Percentiles rank a stretch among this genome's conserved stretches.
These are phyloP conservation scores for Clepsis dumicolana DNA, from an alignment of 2,888 invertebrate species.

Conservation along the genomic window DNA sequence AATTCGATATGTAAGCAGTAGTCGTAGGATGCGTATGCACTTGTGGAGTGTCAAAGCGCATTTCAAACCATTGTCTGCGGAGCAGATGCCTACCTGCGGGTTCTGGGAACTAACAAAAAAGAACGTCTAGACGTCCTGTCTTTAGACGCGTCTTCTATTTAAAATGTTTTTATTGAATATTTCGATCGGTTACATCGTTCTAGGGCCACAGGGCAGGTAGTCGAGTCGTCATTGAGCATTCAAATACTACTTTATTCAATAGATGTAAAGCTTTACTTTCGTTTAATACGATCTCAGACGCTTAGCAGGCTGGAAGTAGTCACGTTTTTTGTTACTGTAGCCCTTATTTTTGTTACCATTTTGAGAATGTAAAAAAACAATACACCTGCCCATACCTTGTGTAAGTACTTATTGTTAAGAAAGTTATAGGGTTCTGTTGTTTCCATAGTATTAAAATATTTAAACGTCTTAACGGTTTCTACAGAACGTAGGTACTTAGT, in stretches of 20 bases:
- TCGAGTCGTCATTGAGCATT: conserved; percentile 55
- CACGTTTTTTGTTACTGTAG: conserved; percentile 45
- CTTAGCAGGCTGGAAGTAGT: conserved; percentile 44
- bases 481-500: background rate
- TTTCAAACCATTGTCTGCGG: conserved; percentile 48
- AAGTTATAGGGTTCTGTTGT: conserved; percentile 24
- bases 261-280: conserved; percentile 46
- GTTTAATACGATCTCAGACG: conserved; percentile 32
- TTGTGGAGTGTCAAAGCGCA: conserved; percentile 19
- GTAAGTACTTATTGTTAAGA: conserved; percentile 33
- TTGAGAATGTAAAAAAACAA: conserved; percentile 33
- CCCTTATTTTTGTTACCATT: conserved; percentile 44
- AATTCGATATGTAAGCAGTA: conserved; percentile 28
- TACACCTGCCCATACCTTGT: conserved; percentile 28
- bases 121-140: conserved; percentile 82
- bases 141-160: conserved; percentile 77
- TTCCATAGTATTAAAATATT: background rate
- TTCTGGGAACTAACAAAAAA: conserved; percentile 75
- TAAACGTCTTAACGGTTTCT: background rate
- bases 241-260: conserved; percentile 69
- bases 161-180: conserved; percentile 75
- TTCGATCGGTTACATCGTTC: conserved; percentile 72
- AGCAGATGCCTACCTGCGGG: conserved; percentile 74
- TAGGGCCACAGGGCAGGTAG: conserved; percentile 81
- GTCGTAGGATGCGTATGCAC: conserved; percentile 5